Evolutionary conservation across 2,797 vertebrate species (phyloP).

Genomic region (Phrynocephalus vlangalii): DNA sequence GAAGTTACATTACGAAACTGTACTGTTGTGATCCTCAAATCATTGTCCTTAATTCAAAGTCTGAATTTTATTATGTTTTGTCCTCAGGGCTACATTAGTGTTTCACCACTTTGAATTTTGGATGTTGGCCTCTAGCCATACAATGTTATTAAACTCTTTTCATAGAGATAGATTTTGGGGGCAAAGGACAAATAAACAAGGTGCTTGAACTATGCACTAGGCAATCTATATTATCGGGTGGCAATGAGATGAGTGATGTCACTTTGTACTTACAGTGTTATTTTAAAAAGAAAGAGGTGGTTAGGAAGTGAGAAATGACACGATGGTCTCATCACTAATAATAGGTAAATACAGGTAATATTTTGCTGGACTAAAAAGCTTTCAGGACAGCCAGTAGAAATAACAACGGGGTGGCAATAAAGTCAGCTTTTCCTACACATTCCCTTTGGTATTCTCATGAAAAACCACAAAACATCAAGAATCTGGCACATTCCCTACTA

Average conservation of each 20-base stretch:
- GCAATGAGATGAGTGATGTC: conserved; percentile 13
- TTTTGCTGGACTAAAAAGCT: conserved; percentile 27
- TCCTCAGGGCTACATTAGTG: conserved; percentile 30
- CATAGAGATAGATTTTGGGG: conserved; percentile 21
- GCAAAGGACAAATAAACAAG: conserved; percentile 33
- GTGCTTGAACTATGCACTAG: background rate
- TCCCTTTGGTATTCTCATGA: background rate
- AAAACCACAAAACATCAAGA: background rate
- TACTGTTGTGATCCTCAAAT: conserved; percentile 37
- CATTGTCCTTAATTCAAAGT: background rate
- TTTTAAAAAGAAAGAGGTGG: background rate
- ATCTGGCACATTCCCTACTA: background rate
- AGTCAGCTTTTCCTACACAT: background rate
- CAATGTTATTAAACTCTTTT: conserved; percentile 14
- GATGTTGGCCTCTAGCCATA: conserved; percentile 41
- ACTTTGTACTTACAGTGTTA: conserved; percentile 3
- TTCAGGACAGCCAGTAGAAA: conserved; percentile 6
- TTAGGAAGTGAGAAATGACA: background rate
- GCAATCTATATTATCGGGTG: background rate
- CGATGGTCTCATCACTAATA: background rate
- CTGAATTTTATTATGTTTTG: conserved; percentile 2
- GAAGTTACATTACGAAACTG: conserved; percentile 61
- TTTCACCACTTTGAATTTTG: conserved; percentile 23
- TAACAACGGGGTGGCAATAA: background rate
- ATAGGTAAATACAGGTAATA: background rate